phyloP scores from a whole-genome alignment of 2,113 vertebrate genomes.

The Aegotheles bennettii region DNA sequence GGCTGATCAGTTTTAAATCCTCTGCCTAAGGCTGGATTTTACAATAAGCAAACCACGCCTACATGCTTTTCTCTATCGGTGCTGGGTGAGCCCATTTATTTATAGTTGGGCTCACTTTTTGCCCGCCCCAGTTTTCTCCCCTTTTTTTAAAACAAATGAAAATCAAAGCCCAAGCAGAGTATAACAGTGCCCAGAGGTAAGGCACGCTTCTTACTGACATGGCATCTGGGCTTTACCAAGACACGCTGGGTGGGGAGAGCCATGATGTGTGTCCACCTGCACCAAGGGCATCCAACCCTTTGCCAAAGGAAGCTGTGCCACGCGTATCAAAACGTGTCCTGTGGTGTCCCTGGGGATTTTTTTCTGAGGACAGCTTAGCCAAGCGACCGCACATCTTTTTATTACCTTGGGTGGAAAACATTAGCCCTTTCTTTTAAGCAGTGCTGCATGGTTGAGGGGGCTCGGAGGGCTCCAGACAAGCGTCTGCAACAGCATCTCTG shows the following conservation, averaged over 20 bases:
- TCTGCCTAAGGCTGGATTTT: conserved; percentile 33
- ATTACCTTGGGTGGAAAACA: conserved; percentile 50
- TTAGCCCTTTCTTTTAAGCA: conserved; percentile 34
- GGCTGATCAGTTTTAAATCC: conserved; percentile 49
- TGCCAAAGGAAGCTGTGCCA: neutral
- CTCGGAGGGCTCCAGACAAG: conserved; percentile 65
- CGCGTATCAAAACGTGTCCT: neutral
- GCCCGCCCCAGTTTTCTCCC: neutral
- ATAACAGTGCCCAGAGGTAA: too few species aligned
- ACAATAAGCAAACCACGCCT: conserved; percentile 38
- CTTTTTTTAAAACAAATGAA: too few species aligned
- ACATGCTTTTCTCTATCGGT: neutral
- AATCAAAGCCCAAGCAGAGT: neutral
- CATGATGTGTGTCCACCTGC: fast-evolving
- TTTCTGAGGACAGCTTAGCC: neutral
- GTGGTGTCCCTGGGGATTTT: neutral
- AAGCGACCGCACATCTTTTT: conserved; percentile 2
- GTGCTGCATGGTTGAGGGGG: neutral
- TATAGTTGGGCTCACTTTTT: neutral
- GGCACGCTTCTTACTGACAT: neutral
- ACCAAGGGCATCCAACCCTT: neutral
- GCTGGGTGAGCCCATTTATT: neutral
- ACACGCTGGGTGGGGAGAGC: fast-evolving
- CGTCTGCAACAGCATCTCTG: conserved; percentile 56
- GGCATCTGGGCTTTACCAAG: neutral